A percentile compares a stretch with the other conserved stretches of the same genome.
These are phyloP conservation scores for Sylvilagus bachmani DNA, from an alignment of 2,113 vertebrate genomes.

Conservation along the genomic window DNA sequence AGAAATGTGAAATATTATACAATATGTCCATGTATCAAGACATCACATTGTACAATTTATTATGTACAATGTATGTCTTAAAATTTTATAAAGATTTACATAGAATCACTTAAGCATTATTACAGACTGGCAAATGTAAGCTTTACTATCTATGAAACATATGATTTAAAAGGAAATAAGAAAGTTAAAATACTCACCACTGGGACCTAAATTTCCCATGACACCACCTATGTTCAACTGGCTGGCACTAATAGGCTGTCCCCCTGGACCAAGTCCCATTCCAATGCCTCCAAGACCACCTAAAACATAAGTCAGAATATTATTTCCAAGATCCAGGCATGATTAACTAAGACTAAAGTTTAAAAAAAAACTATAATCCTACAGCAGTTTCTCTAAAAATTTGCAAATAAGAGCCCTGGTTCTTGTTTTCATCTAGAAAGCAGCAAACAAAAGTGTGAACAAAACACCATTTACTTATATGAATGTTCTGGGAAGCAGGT, in stretches of 20 bases:
- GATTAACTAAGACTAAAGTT: neutral
- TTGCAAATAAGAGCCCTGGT: slow-evolving; percentile 17
- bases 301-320: slow-evolving; percentile 79
- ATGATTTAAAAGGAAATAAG: slow-evolving; percentile 63
- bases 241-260: slow-evolving; percentile 97
- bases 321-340: neutral
- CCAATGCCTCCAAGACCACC: slow-evolving; percentile 98
- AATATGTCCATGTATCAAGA: too few species aligned
- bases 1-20: too few species aligned
- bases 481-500: neutral
- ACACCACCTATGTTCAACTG: slow-evolving; percentile 92
- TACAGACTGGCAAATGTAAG: slow-evolving; percentile 12
- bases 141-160: slow-evolving; percentile 27
- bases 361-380: neutral
- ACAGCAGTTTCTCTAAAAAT: neutral
- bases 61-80: too few species aligned
- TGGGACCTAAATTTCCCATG: slow-evolving; percentile 94
- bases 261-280: slow-evolving; percentile 98
- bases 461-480: neutral
- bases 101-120: slow-evolving; percentile 39
- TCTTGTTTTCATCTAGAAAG: slow-evolving; percentile 39
- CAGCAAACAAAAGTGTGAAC: neutral
- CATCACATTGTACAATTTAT: too few species aligned
- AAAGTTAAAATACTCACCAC: slow-evolving; percentile 89
- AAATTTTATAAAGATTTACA: neutral